Evolutionary conservation across 2,888 invertebrate genomes (phyloP).

Genomic region (Mallateleia sp.): DNA sequence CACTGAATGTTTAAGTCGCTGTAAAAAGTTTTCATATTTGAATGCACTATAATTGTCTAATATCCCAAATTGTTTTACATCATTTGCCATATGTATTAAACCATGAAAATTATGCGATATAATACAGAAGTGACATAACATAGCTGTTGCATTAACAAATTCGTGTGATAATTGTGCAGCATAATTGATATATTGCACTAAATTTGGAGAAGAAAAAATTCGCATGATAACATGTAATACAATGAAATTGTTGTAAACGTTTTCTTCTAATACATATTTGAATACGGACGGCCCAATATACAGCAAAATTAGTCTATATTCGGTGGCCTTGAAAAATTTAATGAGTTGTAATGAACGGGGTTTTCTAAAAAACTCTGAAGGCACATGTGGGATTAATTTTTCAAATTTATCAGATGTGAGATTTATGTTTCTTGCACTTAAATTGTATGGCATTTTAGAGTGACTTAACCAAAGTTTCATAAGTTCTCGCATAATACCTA

Average conservation of each 20-base stretch:
- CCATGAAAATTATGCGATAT: too few relatives aligned
- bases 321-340: constrained; percentile 45
- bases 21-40: too few relatives aligned
- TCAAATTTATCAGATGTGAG: not conserved
- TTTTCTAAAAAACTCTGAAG: constrained; percentile 40
- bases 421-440: not conserved
- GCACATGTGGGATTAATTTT: not conserved
- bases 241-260: constrained; percentile 1
- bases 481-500: not conserved
- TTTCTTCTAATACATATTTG: not conserved
- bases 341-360: too few relatives aligned
- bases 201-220: not conserved
- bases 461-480: not conserved
- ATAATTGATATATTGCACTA: constrained; percentile 20
- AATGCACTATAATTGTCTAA: too few relatives aligned
- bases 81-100: too few relatives aligned
- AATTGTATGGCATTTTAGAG: not conserved
- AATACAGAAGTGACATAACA: too few relatives aligned
- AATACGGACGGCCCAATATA: constrained; percentile 43
- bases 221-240: constrained; percentile 1
- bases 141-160: too few relatives aligned
- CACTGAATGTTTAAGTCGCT: too few relatives aligned
- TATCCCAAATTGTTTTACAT: constrained; percentile 18
- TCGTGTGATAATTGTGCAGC: constrained; percentile 21
- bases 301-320: constrained; percentile 44